Base-by-base conservation (phyloP, 1,140 invertebrate species). In the Paracyclopina nana region DNA sequence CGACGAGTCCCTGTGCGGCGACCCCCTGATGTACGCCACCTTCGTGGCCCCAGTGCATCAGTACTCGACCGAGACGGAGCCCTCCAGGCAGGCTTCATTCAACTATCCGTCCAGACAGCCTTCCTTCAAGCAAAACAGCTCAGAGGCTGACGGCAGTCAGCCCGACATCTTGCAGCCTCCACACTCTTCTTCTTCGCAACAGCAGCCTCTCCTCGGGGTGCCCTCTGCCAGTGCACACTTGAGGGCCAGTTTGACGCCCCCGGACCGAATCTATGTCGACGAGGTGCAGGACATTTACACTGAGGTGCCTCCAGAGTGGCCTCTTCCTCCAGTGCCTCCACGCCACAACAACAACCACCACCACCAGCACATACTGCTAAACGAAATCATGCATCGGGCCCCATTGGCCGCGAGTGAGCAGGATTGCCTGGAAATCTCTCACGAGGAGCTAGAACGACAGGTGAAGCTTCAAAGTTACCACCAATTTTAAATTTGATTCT, bases 41-140 rank as follows among this genome's bases (percentile, higher is more conserved):
- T 48, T 48, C 16, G 45, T 48, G 29, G 45, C 45, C 16, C 45
- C 45, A 8, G 14, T 48, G n/a, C 45, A 28, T 12, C 45, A 48
- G 26, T 48, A 48, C 22, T 16, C 25, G n/a, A 27, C 45, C 3
- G 45, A 48, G 16, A 48, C 45, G 9, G 45, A 27, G 6, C 14
- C 26, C 14, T 48, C 45, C 14, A 25, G 45, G 24, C 24, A 18
- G 5, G 12, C 42, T 44, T 44, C 42, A 5, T 44, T 25, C 9
- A 38, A 38, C n/a, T 44, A 20, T 44, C 42, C 42, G 12, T 44
- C 42, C 4, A 14, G 42, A 5, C 16, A 44, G 4, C 24, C 42
- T 2, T 44, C 42, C 24, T 18, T 44, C 24, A 18, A 44, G 24
- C 42, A 18, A 5, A 44, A 44, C 18, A 44, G 42, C 24, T 44